These are phyloP conservation scores for Pseudopipra pipra DNA, from an alignment of 2,113 vertebrate species.

Conservation along the genomic window DNA sequence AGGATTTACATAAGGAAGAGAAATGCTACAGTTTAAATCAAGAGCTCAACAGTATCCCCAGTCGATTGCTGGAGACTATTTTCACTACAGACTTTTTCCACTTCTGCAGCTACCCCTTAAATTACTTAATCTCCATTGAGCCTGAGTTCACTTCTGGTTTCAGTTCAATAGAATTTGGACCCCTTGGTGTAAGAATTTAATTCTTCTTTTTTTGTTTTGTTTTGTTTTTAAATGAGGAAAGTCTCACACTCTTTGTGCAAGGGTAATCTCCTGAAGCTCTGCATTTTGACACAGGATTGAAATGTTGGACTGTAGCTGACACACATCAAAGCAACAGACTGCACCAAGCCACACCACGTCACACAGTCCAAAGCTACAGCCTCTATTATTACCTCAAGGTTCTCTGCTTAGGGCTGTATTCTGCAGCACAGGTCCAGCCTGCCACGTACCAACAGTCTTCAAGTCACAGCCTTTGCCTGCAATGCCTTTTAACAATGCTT, in stretches of 20 bases:
- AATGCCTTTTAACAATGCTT: not conserved
- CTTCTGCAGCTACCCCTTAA: not conserved
- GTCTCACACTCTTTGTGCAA: not conserved
- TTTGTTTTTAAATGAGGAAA: not conserved
- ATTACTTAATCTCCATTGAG: not conserved
- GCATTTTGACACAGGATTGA: not conserved
- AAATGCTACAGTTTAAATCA: not conserved
- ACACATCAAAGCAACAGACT: not conserved
- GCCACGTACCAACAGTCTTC: accelerated
- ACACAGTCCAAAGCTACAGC: not conserved
- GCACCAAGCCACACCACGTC: not conserved
- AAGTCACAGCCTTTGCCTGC: not conserved
- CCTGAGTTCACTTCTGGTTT: not conserved
- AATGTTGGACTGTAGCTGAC: not conserved
- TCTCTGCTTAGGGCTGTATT: not conserved
- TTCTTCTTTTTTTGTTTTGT: not conserved
- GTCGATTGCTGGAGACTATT: not conserved
- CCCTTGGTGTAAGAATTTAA: not conserved
- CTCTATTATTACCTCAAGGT: not conserved
- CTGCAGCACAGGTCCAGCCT: not conserved
- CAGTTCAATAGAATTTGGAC: not conserved
- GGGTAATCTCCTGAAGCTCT: not conserved
- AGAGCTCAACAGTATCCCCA: not conserved
- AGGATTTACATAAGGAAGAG: not conserved
- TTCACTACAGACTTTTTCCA: not conserved